Evolutionary conservation across 2,888 invertebrate species (phyloP), one percentile per base, ranked within the genome.

Genomic region (Leptogaster cylindrica): DNA sequence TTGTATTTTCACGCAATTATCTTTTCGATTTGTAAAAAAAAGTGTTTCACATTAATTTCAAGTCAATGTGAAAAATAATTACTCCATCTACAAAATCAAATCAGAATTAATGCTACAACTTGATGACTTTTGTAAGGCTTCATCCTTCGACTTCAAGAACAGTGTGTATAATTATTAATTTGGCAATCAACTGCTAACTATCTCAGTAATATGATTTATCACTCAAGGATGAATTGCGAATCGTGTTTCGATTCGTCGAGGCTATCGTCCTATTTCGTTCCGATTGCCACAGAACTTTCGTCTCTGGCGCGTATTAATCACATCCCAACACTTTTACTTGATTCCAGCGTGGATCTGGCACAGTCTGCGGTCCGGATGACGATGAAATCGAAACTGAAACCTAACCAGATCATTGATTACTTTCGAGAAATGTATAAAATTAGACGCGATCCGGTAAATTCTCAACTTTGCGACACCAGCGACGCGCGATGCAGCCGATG

Each of bases 351-450:
- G 23, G 33, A 55, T 36, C 36, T 55, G 36, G 55, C 39, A 39
- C 55, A 55, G 55, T 55, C 55, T 55, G 36, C 23, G 55, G 55
- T 36, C 6, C 44, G n/a, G 8, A 33, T n/a, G 27, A 2, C 14
- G 10, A 31, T 36, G 55, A 55, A 55, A 55, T 23, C 31, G 55
- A 55, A 55, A 55, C 55, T 55, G 36, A 36, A 55, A 55, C 50
- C 31, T 33, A 36, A 23, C 23, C 55, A 20, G 55, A 55, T 55
- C 36, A 55, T 31, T 36, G 55, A 55, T 36, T 55, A 5, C 52
- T 25, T 31, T 31, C 16, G 33, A 33, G 52, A 12, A 39, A 10
- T 2, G 31, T 33, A 31, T 2, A 46, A 16, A 14, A 33, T 33
- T 55, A 55, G 39, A 55, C 39, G 33, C 55, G 23, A 55, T 55